Evolutionary conservation across 1,140 invertebrate genomes (phyloP).

Genomic region (Drosophila ercepeae): DNA sequence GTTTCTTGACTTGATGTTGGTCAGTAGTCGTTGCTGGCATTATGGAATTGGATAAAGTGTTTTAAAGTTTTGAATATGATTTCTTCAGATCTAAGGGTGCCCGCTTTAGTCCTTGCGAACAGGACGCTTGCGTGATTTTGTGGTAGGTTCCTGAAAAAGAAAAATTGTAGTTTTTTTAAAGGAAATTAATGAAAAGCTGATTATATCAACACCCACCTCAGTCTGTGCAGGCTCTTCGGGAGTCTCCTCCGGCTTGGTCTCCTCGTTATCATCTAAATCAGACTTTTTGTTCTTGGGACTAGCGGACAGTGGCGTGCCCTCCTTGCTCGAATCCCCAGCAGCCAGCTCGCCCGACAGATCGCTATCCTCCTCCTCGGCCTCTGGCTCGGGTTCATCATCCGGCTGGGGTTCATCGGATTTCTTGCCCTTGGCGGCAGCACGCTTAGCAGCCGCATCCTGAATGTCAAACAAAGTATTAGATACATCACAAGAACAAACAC

Average conservation of each 20-base stretch:
- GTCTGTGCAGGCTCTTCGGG: constrained; percentile 61
- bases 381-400: constrained; percentile 55
- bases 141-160: constrained; percentile 55
- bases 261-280: constrained; percentile 72
- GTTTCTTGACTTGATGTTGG: not conserved
- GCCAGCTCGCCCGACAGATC: constrained; percentile 36
- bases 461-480: constrained; percentile 4
- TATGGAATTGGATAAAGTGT: constrained; percentile 72
- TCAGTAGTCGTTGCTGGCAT: constrained; percentile 17
- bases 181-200: too few relatives aligned
- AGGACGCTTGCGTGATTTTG: constrained; percentile 72
- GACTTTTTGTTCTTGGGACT: constrained; percentile 77
- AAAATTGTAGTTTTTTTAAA: too few relatives aligned
- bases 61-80: constrained; percentile 12
- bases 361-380: constrained; percentile 44
- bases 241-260: constrained; percentile 40
- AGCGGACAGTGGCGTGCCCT: constrained; percentile 54
- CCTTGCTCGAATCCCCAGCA: constrained; percentile 53
- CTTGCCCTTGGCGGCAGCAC: constrained; percentile 51
- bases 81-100: constrained; percentile 14
- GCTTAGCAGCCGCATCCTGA: constrained; percentile 41
- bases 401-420: constrained; percentile 66
- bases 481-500: not conserved
- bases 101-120: constrained; percentile 69
- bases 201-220: constrained; percentile 57